phyloP scores from a whole-genome alignment of 1,140 invertebrate genomes.

The Drosophila kurseongensis region DNA sequence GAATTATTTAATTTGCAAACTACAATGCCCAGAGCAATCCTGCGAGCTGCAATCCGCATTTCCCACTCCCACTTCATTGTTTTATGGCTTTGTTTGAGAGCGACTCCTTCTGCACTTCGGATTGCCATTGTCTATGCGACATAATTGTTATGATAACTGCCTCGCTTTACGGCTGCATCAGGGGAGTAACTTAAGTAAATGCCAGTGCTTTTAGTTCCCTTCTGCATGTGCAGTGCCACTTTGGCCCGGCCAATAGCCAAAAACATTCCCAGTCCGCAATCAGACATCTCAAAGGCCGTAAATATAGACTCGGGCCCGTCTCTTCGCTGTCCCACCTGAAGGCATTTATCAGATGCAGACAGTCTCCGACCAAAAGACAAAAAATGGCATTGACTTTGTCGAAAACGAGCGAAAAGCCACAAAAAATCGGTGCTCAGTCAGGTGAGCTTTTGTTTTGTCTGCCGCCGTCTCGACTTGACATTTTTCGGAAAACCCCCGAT shows the following conservation, averaged over 20 bases:
- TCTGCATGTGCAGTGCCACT: slow-evolving; percentile 27
- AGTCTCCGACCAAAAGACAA: slow-evolving; percentile 17
- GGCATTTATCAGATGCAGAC: slow-evolving; percentile 81
- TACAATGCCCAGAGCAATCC: slow-evolving; percentile 63
- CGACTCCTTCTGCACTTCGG: slow-evolving; percentile 33
- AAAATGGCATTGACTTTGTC: slow-evolving; percentile 50
- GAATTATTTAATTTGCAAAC: slow-evolving; percentile 83
- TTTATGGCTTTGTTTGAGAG: slow-evolving; percentile 73
- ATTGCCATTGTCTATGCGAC: slow-evolving; percentile 68
- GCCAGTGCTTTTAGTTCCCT: slow-evolving; percentile 35
- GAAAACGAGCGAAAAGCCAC: slow-evolving; percentile 8
- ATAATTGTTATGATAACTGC: slow-evolving; percentile 82
- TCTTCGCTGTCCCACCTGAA: slow-evolving; percentile 35
- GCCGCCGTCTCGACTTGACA: slow-evolving; percentile 56
- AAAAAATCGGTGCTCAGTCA: slow-evolving; percentile 41
- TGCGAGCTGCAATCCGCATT: slow-evolving; percentile 32
- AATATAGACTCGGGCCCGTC: slow-evolving; percentile 55
- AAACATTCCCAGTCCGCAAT: slow-evolving; percentile 8
- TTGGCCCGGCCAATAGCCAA: slow-evolving; percentile 5
- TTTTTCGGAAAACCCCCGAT: slow-evolving; percentile 56
- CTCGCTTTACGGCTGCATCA: slow-evolving; percentile 46
- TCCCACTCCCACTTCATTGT: slow-evolving; percentile 43
- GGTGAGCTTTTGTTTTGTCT: slow-evolving; percentile 60
- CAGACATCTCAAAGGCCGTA: slow-evolving; percentile 69
- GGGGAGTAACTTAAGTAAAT: slow-evolving; percentile 73